These are phyloP conservation scores for Homarus gammarus DNA, from an alignment of 2,888 invertebrate genomes.

Conservation along the genomic window DNA sequence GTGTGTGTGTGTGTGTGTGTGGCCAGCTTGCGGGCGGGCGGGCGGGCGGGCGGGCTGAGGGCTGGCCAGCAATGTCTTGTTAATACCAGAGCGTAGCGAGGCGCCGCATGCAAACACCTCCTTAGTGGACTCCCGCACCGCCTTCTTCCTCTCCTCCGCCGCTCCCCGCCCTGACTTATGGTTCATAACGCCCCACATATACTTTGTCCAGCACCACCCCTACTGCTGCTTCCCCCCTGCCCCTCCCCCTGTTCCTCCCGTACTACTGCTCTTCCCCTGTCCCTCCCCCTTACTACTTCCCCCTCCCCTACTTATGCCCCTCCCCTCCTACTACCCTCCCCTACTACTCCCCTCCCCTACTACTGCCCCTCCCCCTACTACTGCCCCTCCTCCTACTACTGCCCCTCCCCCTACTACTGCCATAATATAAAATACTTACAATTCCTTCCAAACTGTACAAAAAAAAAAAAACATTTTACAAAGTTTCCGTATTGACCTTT, in stretches of 20 bases:
- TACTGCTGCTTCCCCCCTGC: too few relatives aligned
- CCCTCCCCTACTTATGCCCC: background rate
- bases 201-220: background rate
- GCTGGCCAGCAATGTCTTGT: background rate
- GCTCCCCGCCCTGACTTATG: background rate
- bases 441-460: too few relatives aligned
- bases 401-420: too few relatives aligned
- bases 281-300: too few relatives aligned
- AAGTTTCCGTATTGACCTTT: too few relatives aligned
- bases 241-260: too few relatives aligned
- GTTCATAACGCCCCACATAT: background rate
- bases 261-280: background rate
- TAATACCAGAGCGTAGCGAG: background rate
- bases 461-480: too few relatives aligned
- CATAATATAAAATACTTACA: too few relatives aligned
- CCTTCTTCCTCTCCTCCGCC: too few relatives aligned
- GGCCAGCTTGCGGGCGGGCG: background rate
- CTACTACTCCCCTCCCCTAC: background rate
- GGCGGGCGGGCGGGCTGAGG: background rate
- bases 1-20: background rate
- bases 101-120: background rate
- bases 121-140: background rate
- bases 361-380: background rate
- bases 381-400: background rate
- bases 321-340: background rate